Percentiles rank a stretch among this genome's conserved stretches.
Conservation (phyloP, 2,797 vertebrate species). For the Ptychobarbus kaznakovi region DNA sequence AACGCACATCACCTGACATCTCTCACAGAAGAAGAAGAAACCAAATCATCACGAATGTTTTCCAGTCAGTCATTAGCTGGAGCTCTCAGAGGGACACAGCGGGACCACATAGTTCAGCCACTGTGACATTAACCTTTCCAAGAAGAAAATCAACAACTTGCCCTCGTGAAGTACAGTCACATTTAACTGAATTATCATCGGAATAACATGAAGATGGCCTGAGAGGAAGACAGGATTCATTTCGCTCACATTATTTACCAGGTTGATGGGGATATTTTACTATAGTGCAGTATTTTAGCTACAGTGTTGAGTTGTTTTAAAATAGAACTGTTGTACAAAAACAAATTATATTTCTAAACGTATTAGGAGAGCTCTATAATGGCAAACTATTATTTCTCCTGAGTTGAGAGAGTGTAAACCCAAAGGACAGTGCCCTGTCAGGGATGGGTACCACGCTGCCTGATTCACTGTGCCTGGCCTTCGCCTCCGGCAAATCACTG, state of each 20-base stretch:
- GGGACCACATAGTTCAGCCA: constrained; percentile 18
- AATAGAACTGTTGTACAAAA: constrained; percentile 70
- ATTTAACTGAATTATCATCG: constrained; percentile 61
- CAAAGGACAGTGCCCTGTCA: constrained; percentile 69
- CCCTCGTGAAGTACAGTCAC: constrained; percentile 66
- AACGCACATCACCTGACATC: constrained; percentile 13
- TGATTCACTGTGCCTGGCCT: constrained; percentile 78
- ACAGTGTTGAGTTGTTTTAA: constrained; percentile 71
- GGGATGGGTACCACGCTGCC: constrained; percentile 72
- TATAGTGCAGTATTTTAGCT: constrained; percentile 80
- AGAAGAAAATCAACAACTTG: constrained; percentile 52
- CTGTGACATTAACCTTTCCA: constrained; percentile 33
- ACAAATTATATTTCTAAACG: constrained; percentile 72
- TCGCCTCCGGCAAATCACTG: constrained; percentile 27
- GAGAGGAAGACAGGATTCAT: constrained; percentile 56
- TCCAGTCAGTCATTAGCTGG: constrained; percentile 11
- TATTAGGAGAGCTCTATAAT: constrained; percentile 66
- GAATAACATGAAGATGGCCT: constrained; percentile 6
- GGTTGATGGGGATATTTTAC: constrained; percentile 73
- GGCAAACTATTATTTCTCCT: constrained; percentile 65
- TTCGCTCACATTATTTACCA: constrained; percentile 67
- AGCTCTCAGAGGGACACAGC: constrained; percentile 15
- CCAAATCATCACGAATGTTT: constrained; percentile 29
- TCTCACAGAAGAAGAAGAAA: not conserved
- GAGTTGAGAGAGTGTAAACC: constrained; percentile 67